Evolutionary conservation across 2,888 invertebrate species (phyloP).

Genomic region (Melanotus villosus): DNA sequence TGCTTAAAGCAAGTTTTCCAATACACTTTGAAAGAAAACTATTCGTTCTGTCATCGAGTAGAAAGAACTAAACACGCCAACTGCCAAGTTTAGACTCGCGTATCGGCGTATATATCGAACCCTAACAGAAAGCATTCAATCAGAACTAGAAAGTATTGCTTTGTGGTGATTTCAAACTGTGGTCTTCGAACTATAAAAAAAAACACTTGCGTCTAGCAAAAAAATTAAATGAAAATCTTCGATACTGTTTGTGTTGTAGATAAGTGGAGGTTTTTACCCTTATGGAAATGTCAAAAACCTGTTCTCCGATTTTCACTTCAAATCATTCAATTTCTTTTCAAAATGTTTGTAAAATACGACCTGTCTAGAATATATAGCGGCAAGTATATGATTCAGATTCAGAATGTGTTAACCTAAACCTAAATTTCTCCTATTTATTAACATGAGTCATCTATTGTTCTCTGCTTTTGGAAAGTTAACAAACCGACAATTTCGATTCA

Average conservation of each 20-base stretch:
- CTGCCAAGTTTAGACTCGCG: too few species aligned
- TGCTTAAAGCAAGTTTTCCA: constrained; percentile 1
- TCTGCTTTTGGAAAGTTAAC: constrained; percentile 1
- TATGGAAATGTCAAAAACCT: too few species aligned
- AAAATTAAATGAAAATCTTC: background rate
- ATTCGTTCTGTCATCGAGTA: background rate
- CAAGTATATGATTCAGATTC: too few species aligned
- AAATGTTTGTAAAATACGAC: too few species aligned
- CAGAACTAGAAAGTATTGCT: constrained; percentile 26
- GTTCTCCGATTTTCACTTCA: too few species aligned
- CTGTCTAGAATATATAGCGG: too few species aligned
- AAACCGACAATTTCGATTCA: too few species aligned
- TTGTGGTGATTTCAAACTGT: constrained; percentile 23
- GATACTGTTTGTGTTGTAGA: background rate
- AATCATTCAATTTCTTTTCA: too few species aligned
- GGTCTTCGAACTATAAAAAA: background rate
- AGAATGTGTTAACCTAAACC: background rate
- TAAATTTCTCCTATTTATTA: constrained; percentile 7
- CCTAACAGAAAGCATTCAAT: constrained; percentile 13
- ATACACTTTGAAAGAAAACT: constrained; percentile 3
- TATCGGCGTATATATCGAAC: background rate
- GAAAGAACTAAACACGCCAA: too few species aligned
- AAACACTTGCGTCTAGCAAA: constrained; percentile 9
- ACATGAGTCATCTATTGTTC: constrained; percentile 15
- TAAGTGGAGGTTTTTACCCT: too few species aligned